A percentile compares a stretch with the other conserved stretches of the same genome.
These are phyloP conservation scores for Phaonia tiefii DNA, from an alignment of 2,888 invertebrate genomes.

Conservation along the genomic window DNA sequence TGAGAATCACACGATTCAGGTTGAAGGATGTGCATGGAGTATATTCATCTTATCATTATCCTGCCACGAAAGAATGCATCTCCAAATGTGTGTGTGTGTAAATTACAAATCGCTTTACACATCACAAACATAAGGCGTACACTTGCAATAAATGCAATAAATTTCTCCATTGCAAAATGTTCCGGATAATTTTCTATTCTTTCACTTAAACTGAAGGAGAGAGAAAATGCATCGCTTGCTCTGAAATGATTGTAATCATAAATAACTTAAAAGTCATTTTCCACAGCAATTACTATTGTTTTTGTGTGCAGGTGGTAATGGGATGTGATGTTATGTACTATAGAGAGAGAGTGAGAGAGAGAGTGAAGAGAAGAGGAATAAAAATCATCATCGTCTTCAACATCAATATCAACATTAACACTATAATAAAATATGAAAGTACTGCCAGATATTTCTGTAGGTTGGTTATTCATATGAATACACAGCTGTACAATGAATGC, in stretches of 20 bases:
- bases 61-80: neutral
- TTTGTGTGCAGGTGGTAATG: neutral
- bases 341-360: too few relatives aligned
- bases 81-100: neutral
- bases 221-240: conserved; percentile 42
- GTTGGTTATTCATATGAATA: too few relatives aligned
- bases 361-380: too few relatives aligned
- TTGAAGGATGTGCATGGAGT: neutral
- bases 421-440: conserved; percentile 13
- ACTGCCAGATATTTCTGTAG: neutral
- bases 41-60: conserved; percentile 38
- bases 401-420: neutral
- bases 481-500: too few relatives aligned
- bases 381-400: conserved; percentile 13
- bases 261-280: conserved; percentile 65
- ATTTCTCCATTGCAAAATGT: conserved; percentile 16
- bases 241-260: conserved; percentile 56
- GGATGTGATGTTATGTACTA: conserved; percentile 22
- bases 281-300: conserved; percentile 55
- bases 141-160: conserved; percentile 31
- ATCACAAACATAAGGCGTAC: conserved; percentile 21
- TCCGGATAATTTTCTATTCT: conserved; percentile 31
- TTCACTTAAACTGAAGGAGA: neutral
- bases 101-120: conserved; percentile 13
- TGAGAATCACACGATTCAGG: too few relatives aligned